A percentile compares a stretch with the other conserved stretches of the same genome.
Conservation (phyloP, 1,140 invertebrate genomes). For the Calephelis nemesis region DNA sequence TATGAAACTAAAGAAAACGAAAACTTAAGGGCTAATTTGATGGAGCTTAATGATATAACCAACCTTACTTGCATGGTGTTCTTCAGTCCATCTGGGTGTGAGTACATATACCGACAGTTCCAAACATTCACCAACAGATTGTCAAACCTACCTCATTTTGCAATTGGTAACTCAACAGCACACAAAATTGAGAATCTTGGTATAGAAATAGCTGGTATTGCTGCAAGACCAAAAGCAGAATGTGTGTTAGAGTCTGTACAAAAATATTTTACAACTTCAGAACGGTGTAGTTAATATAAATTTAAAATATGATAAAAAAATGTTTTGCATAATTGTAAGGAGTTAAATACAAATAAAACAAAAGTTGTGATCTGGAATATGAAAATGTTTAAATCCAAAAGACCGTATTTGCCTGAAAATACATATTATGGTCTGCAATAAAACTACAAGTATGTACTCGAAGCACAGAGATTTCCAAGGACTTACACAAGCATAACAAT, state of each 20-base stretch:
- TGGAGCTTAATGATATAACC: constrained; percentile 49
- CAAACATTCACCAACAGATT: constrained; percentile 65
- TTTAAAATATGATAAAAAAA: constrained; percentile 15
- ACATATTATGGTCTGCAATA: too few species aligned
- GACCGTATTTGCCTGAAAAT: too few species aligned
- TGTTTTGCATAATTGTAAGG: too few species aligned
- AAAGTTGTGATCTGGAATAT: too few species aligned
- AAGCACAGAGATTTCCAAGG: too few species aligned
- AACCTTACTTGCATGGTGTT: constrained; percentile 76
- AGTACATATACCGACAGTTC: constrained; percentile 62
- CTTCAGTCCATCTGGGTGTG: constrained; percentile 79
- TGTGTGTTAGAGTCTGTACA: constrained; percentile 56
- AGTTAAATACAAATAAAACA: too few species aligned
- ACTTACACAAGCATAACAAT: too few species aligned
- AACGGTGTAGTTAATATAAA: constrained; percentile 31
- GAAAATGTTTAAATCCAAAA: too few species aligned
- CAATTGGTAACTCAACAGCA: constrained; percentile 68
- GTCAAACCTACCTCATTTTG: constrained; percentile 59
- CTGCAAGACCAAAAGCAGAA: constrained; percentile 52
- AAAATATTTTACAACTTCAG: constrained; percentile 47
- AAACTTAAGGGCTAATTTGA: constrained; percentile 68
- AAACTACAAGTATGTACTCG: too few species aligned
- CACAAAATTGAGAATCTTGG: constrained; percentile 69
- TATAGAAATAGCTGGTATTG: constrained; percentile 61
- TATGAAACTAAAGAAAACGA: constrained; percentile 79